Evolutionary conservation across 2,888 invertebrate species (phyloP), one percentile per base, ranked within the genome.

Genomic region (Aphidius colemani): DNA sequence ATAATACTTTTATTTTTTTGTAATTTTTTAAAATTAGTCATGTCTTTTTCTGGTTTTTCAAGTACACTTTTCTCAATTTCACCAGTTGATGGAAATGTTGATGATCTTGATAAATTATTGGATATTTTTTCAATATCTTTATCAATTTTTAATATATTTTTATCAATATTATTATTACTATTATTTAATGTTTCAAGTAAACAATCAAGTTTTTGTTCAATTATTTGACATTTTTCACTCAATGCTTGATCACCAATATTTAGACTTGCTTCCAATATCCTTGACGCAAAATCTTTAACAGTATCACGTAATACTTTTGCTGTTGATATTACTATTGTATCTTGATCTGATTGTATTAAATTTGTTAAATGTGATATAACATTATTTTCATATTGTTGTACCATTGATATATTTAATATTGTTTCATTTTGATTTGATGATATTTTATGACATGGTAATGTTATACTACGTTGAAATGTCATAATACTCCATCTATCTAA

Each of bases 401-500:
- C 86, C 71, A 88, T 88, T 68, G 84, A 84, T 11, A 79, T 85
- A 83, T 87, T 85, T 55, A 85, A 72, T 7, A 82, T 66, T 2
- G 86, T 86, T 51, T 86, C 85, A 13, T 87, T 85, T 46, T 83
- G 84, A 53, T 83, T 83, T 43, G 85, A 75, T 1, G 88, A 87
- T 76, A 83, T 81, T 66, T 81, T 81, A 49, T 84, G 84, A 45
- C 83, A 83, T 7, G 89, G 85, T 73, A 91, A 84, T 0, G 91
- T 86, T 63, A 89, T 87, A 66, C 88, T 87, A 61, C 93, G 87
- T 81, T 94, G 93, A 78, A 94, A 96, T 7, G 95, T 94, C 94
- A 96, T 94, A 72, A 97, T 94, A 77, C 96, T 95, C 97, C 97
- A 97, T 72, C 97, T 90, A 82, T 98, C 98, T 58, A 98, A 86